Evolutionary conservation across 2,888 invertebrate species (phyloP).

Genomic region (Meloe dianella): DNA sequence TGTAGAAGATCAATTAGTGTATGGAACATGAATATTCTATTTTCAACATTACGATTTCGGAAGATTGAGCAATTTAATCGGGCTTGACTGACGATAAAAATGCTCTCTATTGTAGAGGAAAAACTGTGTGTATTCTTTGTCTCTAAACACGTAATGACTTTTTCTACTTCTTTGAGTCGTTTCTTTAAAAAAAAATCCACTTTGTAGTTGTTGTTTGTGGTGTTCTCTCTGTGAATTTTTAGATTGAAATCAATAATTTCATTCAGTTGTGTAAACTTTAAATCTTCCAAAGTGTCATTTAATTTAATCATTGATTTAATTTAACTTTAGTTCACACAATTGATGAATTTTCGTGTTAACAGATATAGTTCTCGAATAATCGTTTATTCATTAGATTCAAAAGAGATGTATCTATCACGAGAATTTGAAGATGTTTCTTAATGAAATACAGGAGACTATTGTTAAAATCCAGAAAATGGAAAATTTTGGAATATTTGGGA

Average conservation of each 20-base stretch:
- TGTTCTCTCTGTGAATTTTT: background rate
- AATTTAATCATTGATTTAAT: no score
- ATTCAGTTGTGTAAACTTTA: no score
- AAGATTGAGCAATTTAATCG: background rate
- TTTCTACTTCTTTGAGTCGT: background rate
- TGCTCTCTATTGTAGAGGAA: background rate
- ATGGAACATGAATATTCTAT: background rate
- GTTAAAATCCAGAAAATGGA: no score
- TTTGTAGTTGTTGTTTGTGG: background rate
- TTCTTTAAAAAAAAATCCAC: background rate
- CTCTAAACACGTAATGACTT: constrained; percentile 1
- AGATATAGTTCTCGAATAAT: no score
- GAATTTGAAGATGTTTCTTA: no score
- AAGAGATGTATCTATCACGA: no score
- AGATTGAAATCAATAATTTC: background rate
- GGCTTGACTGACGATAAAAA: background rate
- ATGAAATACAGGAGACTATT: no score
- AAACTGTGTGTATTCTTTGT: background rate
- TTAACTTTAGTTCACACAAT: no score
- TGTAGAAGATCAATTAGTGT: constrained; percentile 1
- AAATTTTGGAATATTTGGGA: no score
- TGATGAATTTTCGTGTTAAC: no score
- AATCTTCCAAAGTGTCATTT: no score
- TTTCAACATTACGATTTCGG: background rate
- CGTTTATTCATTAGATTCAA: no score